A percentile compares a stretch with the other conserved stretches of the same genome.
Conservation (phyloP, 1,140 invertebrate species). For the Drosophila saltans region DNA sequence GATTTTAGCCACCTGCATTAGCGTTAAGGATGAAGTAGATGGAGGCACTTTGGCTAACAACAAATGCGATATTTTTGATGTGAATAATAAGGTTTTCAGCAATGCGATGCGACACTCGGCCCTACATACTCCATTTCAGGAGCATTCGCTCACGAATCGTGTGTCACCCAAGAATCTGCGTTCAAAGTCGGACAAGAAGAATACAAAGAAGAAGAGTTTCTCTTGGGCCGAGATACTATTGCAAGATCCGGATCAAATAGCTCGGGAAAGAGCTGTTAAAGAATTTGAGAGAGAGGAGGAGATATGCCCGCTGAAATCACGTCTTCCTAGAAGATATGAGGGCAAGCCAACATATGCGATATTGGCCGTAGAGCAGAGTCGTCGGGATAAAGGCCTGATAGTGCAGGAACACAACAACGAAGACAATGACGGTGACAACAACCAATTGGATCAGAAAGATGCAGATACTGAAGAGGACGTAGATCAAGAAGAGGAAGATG, state of each 20-base stretch:
- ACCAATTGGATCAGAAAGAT: slow-evolving; percentile 19
- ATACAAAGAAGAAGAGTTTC: slow-evolving; percentile 74
- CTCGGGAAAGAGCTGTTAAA: slow-evolving; percentile 78
- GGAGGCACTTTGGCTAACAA: slow-evolving; percentile 8
- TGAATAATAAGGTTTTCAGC: slow-evolving; percentile 57
- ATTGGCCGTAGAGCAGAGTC: slow-evolving; percentile 66
- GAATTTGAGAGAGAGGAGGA: slow-evolving; percentile 81
- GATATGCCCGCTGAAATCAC: slow-evolving; percentile 66
- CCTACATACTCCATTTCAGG: slow-evolving; percentile 71
- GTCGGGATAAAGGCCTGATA: slow-evolving; percentile 59
- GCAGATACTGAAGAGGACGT: slow-evolving; percentile 17
- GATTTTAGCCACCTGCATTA: slow-evolving; percentile 54
- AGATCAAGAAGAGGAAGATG: slow-evolving; percentile 22
- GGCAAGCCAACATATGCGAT: slow-evolving; percentile 82
- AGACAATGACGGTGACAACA: slow-evolving; percentile 24
- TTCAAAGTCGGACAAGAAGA: slow-evolving; percentile 77
- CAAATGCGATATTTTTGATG: slow-evolving; percentile 74
- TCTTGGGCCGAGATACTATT: slow-evolving; percentile 81
- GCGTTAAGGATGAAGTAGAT: slow-evolving; percentile 65
- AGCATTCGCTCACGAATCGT: slow-evolving; percentile 75
- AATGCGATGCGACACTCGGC: slow-evolving; percentile 56
- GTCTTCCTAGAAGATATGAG: slow-evolving; percentile 61
- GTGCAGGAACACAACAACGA: slow-evolving; percentile 58
- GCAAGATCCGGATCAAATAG: slow-evolving; percentile 82
- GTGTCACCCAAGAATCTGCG: slow-evolving; percentile 83